Percentiles rank a stretch among this genome's conserved stretches.
These are phyloP conservation scores for Charadrius vociferus DNA, from an alignment of 2,113 vertebrate species.

Conservation along the genomic window DNA sequence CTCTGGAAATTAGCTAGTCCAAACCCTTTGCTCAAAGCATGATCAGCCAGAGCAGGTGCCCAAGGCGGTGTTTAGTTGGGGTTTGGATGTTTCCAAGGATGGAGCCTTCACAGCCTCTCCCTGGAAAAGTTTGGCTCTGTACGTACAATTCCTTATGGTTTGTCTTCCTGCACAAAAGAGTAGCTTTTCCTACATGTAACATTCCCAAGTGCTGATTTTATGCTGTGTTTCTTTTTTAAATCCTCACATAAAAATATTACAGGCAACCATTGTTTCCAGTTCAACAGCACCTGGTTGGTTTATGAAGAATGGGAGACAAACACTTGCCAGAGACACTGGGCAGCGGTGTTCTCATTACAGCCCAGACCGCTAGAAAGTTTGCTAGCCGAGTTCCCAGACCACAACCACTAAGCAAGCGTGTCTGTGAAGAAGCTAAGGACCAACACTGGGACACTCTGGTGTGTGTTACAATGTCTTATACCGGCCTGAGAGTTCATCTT, in stretches of 20 bases:
- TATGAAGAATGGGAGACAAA: not conserved
- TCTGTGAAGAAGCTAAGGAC: not conserved
- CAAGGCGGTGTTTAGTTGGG: not conserved
- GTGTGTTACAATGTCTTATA: not conserved
- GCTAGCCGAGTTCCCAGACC: not conserved
- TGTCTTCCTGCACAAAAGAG: not conserved
- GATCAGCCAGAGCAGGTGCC: not conserved
- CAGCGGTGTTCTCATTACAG: not conserved
- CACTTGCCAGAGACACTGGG: not conserved
- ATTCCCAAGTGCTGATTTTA: not conserved
- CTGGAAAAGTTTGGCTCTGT: not conserved
- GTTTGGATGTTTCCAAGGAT: not conserved
- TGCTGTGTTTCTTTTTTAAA: not conserved
- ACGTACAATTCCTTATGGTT: not conserved
- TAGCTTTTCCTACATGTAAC: not conserved
- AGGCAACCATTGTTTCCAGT: not conserved
- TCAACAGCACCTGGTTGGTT: not conserved
- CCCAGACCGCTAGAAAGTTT: not conserved
- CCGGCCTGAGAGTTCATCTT: not conserved
- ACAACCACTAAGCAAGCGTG: rapidly evolving
- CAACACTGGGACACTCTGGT: not conserved
- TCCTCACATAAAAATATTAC: not conserved
- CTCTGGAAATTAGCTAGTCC: not conserved
- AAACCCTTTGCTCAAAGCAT: not conserved
- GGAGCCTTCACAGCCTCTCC: not conserved